Base-by-base conservation (phyloP, 2,888 invertebrate genomes). In the Eristalis arbustorum region DNA sequence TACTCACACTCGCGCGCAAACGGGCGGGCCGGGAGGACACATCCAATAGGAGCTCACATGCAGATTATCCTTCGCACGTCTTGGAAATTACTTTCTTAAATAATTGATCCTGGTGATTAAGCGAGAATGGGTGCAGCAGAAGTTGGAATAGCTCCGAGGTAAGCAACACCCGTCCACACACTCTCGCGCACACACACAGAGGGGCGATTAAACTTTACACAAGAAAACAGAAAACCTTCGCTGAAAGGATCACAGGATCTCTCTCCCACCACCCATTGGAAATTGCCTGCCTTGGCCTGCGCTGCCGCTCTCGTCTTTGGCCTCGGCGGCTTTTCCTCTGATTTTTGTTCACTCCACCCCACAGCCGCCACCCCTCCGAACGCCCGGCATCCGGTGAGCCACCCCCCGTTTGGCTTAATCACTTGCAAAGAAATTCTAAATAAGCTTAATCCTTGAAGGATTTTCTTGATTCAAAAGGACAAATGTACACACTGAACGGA, bases 371-470 rank as follows among this genome's bases (percentile, higher is more conserved):
- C 28, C 34, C 34, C n/a, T n/a, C n/a, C n/a, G n/a, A n/a, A n/a
- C n/a, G 22, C 13, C 59, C 40, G 0, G 1, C 37, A 37, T 13
- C 13, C 37, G 11, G 37, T 37, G 37, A 10, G 13, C 37, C 13
- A 13, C 37, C 42, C 31, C 66, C 31, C 42, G 68, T 72, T 69
- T 69, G 22, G 63, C 77, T 85, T 87, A 87, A 87, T 82, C 77
- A 71, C 87, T 87, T 75, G 83, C 67, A 87, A 83, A 83, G 79
- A 87, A 83, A 83, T 83, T 74, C 87, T 72, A 78, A 87, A 83
- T 83, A 87, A 87, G 78, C 87, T 83, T 83, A 83, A 87, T 83
- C 87, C 87, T 87, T 87, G 83, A 83, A 87, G 78, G 74, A 87
- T 83, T 78, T 78, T 72, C 83, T 72, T 56, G 67, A 73, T 87